Evolutionary conservation across 2,113 vertebrate genomes (phyloP), one percentile per base, ranked within the genome.

Genomic region (Ovis canadensis): DNA sequence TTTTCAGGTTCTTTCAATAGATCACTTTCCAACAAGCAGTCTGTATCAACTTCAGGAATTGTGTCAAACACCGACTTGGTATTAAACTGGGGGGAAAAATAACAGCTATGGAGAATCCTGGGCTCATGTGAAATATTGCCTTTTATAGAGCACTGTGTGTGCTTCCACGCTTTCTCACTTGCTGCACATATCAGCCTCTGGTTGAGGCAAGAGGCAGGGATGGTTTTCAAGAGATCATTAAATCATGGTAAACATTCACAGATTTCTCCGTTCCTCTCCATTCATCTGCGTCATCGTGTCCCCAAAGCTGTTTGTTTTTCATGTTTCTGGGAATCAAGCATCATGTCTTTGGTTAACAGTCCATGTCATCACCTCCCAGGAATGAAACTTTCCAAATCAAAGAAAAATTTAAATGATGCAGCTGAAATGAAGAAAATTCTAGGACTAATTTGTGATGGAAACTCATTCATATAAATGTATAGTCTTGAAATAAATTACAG

Each of bases 221-320:
- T 85, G 29, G 4, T 67, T 94, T 97, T 90, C 64, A 93, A 91
- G 27, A 95, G 25, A 78, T 94, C 87, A 92, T 95, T 95, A 96
- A 93, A 85, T 94, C 0, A 0, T 62, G 7, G 71, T 74, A 89
- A 96, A 87, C 25, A 93, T 64, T 93, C 52, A 83, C 29, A 94
- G 57, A 94, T 81, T 96, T 80, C 57, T 83, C 40, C 4, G 1
- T 25, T 84, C 36, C 14, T 88, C 21, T 95, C 62, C 62, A 84
- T 82, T 93, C 31, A 6, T 64, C 33, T 91, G 8, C 23, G 67
- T 64, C 54, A 52, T 19, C 7, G 3, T 64, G 36, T 95, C 14
- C 33, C 31, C 9, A 96, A 93, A 91, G 60, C 31, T 40, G 16
- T 94, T 84, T 90, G 52, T 88, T 90, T 94, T 59, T 62, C 50